These are phyloP conservation scores for Planococcus citri DNA, from an alignment of 1,140 invertebrate genomes.

Conservation along the genomic window DNA sequence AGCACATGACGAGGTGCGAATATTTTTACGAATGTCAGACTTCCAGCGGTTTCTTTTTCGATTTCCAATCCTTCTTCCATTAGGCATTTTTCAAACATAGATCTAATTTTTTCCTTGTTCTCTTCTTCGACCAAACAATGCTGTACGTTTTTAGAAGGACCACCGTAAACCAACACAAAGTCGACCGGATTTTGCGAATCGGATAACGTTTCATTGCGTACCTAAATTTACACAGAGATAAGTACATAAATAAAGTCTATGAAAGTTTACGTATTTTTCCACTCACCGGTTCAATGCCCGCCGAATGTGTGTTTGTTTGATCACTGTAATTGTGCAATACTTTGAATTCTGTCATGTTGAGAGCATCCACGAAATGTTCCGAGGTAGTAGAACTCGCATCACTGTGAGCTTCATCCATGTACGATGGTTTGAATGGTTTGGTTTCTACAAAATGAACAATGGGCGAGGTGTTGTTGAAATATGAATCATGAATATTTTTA, in stretches of 20 bases:
- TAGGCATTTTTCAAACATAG: conserved; percentile 54
- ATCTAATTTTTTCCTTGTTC: conserved; percentile 10
- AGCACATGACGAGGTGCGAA: conserved; percentile 78
- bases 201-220: neutral
- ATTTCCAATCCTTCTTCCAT: conserved; percentile 52
- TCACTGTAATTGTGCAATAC: neutral
- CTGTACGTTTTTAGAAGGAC: neutral
- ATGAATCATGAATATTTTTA: too few species aligned
- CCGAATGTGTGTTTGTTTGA: neutral
- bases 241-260: too few species aligned
- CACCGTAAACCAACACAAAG: conserved; percentile 7
- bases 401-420: neutral
- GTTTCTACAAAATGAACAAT: too few species aligned
- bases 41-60: conserved; percentile 46
- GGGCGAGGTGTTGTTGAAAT: too few species aligned
- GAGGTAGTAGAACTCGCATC: neutral
- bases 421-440: too few species aligned
- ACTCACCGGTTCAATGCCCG: neutral
- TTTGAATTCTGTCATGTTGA: neutral
- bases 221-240: too few species aligned
- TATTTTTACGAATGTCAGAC: conserved; percentile 62
- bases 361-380: neutral
- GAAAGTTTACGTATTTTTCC: too few species aligned
- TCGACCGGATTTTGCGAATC: neutral
- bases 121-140: neutral